Evolutionary conservation across 2,888 invertebrate genomes (phyloP).

Genomic region (Dolomedes plantarius): DNA sequence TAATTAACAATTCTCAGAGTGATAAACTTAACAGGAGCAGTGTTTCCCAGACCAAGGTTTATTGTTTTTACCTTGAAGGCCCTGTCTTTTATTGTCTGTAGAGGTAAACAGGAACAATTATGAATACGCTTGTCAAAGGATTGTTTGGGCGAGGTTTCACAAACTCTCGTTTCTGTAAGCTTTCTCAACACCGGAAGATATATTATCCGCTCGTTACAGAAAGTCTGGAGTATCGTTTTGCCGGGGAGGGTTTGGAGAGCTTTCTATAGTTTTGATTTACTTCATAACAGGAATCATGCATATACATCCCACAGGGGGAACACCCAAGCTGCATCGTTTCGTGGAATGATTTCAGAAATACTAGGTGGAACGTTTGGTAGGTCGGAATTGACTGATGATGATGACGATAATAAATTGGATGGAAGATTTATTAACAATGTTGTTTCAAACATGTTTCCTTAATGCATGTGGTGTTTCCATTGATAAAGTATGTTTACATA

Average conservation of each 20-base stretch:
- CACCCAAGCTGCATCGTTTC: background rate
- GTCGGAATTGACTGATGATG: background rate
- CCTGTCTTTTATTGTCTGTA: background rate
- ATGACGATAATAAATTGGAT: background rate
- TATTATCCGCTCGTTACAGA: background rate
- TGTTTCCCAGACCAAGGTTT: background rate
- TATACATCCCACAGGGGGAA: background rate
- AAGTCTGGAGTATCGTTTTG: background rate
- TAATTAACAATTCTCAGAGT: background rate
- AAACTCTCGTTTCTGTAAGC: background rate
- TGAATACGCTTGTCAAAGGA: background rate
- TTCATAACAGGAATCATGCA: background rate
- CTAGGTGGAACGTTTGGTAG: background rate
- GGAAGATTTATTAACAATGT: background rate
- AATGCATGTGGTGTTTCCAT: background rate
- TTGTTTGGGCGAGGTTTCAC: background rate
- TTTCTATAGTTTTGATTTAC: background rate
- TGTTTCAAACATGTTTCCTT: background rate
- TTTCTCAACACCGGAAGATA: background rate
- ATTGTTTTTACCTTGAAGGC: constrained; percentile 1
- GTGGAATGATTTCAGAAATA: background rate
- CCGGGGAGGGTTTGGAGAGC: too few relatives aligned
- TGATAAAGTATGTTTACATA: background rate
- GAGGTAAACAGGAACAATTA: background rate
- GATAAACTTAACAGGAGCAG: too few relatives aligned